Evolutionary conservation across 2,888 invertebrate genomes (phyloP).

Genomic region (Drosophila greeni): DNA sequence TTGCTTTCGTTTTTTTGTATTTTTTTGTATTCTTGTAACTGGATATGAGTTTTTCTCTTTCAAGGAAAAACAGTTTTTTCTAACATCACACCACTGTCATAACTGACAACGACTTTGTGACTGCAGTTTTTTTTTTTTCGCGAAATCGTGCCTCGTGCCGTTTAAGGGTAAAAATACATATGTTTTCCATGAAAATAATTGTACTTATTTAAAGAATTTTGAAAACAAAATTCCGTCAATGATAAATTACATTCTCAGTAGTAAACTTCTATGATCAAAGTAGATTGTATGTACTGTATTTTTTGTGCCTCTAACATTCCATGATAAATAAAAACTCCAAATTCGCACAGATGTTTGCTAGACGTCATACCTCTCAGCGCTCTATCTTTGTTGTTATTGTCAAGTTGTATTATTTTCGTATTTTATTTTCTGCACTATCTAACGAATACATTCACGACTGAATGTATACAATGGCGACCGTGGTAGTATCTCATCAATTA

Average conservation of each 20-base stretch:
- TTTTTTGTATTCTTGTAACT: neutral
- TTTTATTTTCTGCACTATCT: constrained; percentile 25
- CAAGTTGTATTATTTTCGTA: constrained; percentile 8
- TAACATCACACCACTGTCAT: neutral
- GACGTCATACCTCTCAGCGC: constrained; percentile 31
- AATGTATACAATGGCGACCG: constrained; percentile 12
- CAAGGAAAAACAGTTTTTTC: neutral
- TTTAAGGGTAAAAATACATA: neutral
- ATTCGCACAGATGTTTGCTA: constrained; percentile 37
- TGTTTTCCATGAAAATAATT: neutral
- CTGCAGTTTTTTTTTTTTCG: too few species aligned
- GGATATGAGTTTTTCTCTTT: neutral
- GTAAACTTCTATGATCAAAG: neutral
- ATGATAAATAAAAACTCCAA: constrained; percentile 17
- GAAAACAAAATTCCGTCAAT: neutral
- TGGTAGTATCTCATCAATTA: constrained; percentile 51
- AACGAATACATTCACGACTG: constrained; percentile 9
- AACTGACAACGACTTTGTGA: neutral
- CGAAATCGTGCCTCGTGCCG: neutral
- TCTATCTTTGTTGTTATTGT: constrained; percentile 12
- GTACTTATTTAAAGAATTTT: neutral
- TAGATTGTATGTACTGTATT: neutral
- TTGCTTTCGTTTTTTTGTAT: neutral
- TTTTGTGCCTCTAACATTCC: neutral
- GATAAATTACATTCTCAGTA: neutral